Conservation (phyloP, 2,797 vertebrate species). For the Rhynchotus rufescens region DNA sequence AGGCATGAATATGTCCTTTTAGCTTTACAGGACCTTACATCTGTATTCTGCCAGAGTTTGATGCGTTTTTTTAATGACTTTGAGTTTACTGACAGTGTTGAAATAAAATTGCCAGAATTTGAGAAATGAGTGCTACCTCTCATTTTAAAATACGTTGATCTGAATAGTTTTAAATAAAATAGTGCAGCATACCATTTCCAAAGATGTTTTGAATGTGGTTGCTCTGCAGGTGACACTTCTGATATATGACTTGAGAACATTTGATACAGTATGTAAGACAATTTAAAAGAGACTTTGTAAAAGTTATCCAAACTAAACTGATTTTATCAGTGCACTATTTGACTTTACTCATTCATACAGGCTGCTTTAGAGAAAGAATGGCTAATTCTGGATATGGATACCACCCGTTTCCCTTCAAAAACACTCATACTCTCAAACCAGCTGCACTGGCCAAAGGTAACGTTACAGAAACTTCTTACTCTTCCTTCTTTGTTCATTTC, state of each 20-base stretch:
- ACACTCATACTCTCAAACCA: constrained; percentile 72
- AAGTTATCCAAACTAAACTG: constrained; percentile 57
- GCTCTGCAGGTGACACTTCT: constrained; percentile 37
- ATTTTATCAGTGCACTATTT: constrained; percentile 55
- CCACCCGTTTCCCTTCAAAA: constrained; percentile 78
- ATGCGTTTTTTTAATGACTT: neutral
- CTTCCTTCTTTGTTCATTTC: constrained; percentile 76
- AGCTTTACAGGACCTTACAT: neutral
- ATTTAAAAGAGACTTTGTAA: constrained; percentile 45
- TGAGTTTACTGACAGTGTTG: neutral
- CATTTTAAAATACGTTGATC: neutral
- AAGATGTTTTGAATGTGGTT: neutral
- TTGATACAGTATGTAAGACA: neutral
- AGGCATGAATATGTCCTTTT: neutral
- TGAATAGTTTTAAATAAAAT: neutral
- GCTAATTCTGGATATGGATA: constrained; percentile 77
- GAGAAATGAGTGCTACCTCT: neutral
- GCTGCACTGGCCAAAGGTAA: constrained; percentile 87
- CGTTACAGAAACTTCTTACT: constrained; percentile 76
- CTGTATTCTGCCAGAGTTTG: neutral
- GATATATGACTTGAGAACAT: neutral
- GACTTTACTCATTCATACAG: constrained; percentile 78
- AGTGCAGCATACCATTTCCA: neutral
- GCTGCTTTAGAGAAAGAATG: constrained; percentile 84
- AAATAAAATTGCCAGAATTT: neutral